phyloP scores from a whole-genome alignment of 2,888 invertebrate genomes.

The Oxytorus armatus region DNA sequence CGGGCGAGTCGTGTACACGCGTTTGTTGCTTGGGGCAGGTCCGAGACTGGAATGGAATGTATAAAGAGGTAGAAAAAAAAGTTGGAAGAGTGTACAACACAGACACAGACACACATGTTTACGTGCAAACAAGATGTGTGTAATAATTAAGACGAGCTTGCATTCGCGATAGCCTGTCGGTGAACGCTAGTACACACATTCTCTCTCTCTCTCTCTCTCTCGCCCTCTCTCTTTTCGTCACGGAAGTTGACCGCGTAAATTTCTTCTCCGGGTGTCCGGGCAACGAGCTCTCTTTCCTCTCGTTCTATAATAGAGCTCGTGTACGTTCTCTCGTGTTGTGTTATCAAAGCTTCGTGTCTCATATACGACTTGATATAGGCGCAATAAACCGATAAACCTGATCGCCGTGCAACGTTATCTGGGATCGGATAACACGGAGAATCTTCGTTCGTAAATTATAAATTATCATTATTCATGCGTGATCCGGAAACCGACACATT shows the following conservation, averaged over 20 bases:
- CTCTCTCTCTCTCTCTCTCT: slow-evolving; percentile 7
- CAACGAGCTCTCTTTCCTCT: slow-evolving; percentile 32
- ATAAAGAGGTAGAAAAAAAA: slow-evolving; percentile 35
- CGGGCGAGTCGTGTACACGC: slow-evolving; percentile 74
- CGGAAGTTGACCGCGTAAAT: slow-evolving; percentile 78
- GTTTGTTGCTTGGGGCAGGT: slow-evolving; percentile 78
- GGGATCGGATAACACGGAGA: slow-evolving; percentile 48
- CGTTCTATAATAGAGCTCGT: slow-evolving; percentile 31
- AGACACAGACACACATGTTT: slow-evolving; percentile 54
- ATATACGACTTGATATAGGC: slow-evolving; percentile 42
- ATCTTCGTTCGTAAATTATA: slow-evolving; percentile 54
- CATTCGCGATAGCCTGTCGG: slow-evolving; percentile 72
- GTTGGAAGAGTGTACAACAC: slow-evolving; percentile 15
- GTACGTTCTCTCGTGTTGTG: slow-evolving; percentile 1
- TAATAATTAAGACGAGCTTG: slow-evolving; percentile 81
- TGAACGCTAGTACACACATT: slow-evolving; percentile 34
- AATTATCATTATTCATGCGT: slow-evolving; percentile 48
- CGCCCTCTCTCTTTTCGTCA: slow-evolving; percentile 72
- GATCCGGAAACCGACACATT: slow-evolving; percentile 50
- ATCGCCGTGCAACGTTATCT: slow-evolving; percentile 55
- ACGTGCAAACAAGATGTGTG: slow-evolving; percentile 67
- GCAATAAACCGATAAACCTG: slow-evolving; percentile 65
- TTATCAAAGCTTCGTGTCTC: slow-evolving; percentile 45
- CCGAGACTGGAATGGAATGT: slow-evolving; percentile 73
- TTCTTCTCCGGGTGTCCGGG: slow-evolving; percentile 56